phyloP scores from a whole-genome alignment of 2,797 vertebrate species.

The Arremon brunneinucha region DNA sequence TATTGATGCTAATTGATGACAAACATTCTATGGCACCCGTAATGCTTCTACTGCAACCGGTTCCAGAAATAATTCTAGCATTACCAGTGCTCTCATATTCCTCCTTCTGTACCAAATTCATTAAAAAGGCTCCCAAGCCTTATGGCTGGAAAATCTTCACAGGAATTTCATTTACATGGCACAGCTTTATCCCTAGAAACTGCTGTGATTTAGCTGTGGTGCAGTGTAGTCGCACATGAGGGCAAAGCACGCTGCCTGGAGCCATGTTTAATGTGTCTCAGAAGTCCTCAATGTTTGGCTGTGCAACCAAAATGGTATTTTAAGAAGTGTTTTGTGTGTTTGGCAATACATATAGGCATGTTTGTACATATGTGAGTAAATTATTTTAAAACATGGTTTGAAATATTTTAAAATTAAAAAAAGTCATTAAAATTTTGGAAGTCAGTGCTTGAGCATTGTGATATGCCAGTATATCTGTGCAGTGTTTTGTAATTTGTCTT shows the following conservation, averaged over 20 bases:
- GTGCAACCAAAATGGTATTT: not conserved
- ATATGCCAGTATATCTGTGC: not conserved
- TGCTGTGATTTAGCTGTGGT: not conserved
- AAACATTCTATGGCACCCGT: not conserved
- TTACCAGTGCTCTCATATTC: not conserved
- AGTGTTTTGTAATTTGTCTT: not conserved
- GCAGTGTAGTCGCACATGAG: not conserved
- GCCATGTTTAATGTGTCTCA: not conserved
- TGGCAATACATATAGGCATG: not conserved
- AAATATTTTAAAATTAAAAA: not conserved
- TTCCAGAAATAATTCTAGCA: not conserved
- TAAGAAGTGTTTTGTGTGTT: not conserved
- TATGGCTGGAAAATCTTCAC: not conserved
- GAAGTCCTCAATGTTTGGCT: not conserved
- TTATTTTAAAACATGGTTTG: not conserved
- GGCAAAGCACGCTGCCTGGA: not conserved
- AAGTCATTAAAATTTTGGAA: not conserved
- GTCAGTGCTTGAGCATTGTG: not conserved
- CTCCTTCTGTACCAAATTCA: not conserved
- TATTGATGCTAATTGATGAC: not conserved
- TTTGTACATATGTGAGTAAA: not conserved
- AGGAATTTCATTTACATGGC: not conserved
- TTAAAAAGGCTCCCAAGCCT: not conserved
- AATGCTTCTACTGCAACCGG: not conserved
- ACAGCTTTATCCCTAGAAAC: not conserved